Evolutionary conservation across 2,797 vertebrate species (phyloP).

Genomic region (Rhynchonycteris naso): DNA sequence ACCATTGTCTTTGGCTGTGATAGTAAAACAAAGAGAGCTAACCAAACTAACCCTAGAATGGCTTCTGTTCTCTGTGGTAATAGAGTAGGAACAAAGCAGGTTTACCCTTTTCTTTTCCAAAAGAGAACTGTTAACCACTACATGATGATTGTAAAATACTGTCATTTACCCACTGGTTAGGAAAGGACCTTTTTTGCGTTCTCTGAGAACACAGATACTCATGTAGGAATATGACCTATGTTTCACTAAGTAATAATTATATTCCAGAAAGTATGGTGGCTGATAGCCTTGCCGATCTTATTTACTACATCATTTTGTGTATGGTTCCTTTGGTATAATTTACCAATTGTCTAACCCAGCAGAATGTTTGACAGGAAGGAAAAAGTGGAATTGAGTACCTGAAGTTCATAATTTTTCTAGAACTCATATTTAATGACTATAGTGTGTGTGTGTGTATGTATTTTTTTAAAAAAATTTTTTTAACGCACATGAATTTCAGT

Average conservation of each 20-base stretch:
- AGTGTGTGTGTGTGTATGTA: neutral
- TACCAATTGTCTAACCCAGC: neutral
- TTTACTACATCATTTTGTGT: neutral
- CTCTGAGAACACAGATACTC: neutral
- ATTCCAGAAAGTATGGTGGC: neutral
- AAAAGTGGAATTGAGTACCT: neutral
- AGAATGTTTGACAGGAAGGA: neutral
- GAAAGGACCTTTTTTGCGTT: neutral
- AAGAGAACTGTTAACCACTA: neutral
- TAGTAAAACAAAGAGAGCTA: neutral
- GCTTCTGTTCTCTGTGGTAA: neutral
- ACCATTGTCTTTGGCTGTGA: neutral
- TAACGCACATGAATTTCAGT: constrained; percentile 15
- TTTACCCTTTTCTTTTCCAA: neutral
- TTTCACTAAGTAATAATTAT: neutral
- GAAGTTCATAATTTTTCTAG: constrained; percentile 9
- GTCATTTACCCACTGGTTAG: neutral
- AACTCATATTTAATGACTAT: constrained; percentile 9
- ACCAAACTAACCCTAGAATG: neutral
- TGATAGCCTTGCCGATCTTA: neutral
- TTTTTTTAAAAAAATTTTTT: neutral
- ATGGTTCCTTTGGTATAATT: neutral
- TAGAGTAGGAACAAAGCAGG: neutral
- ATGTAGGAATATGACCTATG: neutral
- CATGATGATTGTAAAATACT: neutral